phyloP scores from a whole-genome alignment of 2,888 invertebrate species.

The Anticlea derivata region DNA sequence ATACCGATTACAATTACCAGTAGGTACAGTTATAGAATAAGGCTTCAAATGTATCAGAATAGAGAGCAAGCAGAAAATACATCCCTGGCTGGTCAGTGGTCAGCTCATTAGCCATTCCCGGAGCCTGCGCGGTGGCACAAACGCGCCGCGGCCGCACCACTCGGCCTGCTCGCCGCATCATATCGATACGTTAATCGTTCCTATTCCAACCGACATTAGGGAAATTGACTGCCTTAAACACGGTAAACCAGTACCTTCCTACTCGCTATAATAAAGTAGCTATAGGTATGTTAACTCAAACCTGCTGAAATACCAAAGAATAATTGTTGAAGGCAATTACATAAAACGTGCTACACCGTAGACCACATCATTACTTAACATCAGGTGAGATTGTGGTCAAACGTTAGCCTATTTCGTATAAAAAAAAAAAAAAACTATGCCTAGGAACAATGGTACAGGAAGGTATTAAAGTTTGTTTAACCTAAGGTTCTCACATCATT shows the following conservation, averaged over 20 bases:
- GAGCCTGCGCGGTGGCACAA: slow-evolving; percentile 45
- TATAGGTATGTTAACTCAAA: background rate
- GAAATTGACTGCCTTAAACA: slow-evolving; percentile 24
- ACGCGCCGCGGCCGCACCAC: slow-evolving; percentile 36
- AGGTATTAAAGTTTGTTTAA: too few species aligned
- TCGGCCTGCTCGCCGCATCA: slow-evolving; percentile 30
- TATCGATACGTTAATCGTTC: slow-evolving; percentile 22
- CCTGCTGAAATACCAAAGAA: background rate
- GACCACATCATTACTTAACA: too few species aligned
- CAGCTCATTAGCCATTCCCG: slow-evolving; percentile 65
- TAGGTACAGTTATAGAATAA: too few species aligned
- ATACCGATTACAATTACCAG: too few species aligned
- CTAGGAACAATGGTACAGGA: too few species aligned
- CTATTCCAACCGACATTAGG: slow-evolving; percentile 15
- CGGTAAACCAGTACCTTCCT: too few species aligned
- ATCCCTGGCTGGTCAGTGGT: slow-evolving; percentile 54
- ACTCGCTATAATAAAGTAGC: background rate
- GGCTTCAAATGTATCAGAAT: too few species aligned
- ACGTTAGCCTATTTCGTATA: too few species aligned
- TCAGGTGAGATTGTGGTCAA: too few species aligned
- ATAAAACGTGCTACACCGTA: too few species aligned
- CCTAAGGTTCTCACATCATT: too few species aligned
- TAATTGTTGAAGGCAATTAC: too few species aligned
- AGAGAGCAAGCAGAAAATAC: background rate
- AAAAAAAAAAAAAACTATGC: background rate